Base-by-base conservation (phyloP, 2,888 invertebrate genomes). In the Megalurothrips usitatus region DNA sequence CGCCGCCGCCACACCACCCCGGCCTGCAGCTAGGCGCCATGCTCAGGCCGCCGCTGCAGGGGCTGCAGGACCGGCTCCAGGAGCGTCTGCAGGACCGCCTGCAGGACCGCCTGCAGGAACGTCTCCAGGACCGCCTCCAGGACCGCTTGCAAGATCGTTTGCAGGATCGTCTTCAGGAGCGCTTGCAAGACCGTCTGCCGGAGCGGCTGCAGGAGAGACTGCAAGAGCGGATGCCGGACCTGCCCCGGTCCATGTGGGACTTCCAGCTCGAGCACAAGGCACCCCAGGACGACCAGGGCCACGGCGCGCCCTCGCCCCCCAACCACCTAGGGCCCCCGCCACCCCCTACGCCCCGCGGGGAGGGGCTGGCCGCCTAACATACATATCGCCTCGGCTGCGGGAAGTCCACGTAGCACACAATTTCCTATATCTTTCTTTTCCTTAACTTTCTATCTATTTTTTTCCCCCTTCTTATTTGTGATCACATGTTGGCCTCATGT, bases 321-420 rank as follows among this genome's bases (percentile, higher is more conserved):
- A 75, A 26, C 26, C 68, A 75, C 68, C 68, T 75, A 84, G 88
- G 92, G 84, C 89, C 92, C 47, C 88, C 91, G 48, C 91, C 91
- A 81, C 90, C 91, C 19, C 90, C 91, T 80, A 89, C 91, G 34
- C 89, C 88, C 0, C 84, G 92, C 85, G 92, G 93, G 82, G 93
- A 94, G 86, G 93, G 93, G 79, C 89, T 94, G 86, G 93, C 93
- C 85, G 93, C 93, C 87, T 94, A 90, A 90, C 83, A 23, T 26
- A 75, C 68, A 75, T 75, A 75, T 75, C 81, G 82, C 81, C 82
- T 43, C 34, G 34, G 34, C 34, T 4, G 34, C 34, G 34, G 34
- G 34, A 43, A 43, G 6, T 43, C 34, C 34, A 43, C 6, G 68
- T 75, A 75, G 23, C 11, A 26, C 23, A 23, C 34, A 43, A 43